These are phyloP conservation scores for Neocrepidodera transversa DNA, from an alignment of 2,888 invertebrate genomes.

Conservation along the genomic window DNA sequence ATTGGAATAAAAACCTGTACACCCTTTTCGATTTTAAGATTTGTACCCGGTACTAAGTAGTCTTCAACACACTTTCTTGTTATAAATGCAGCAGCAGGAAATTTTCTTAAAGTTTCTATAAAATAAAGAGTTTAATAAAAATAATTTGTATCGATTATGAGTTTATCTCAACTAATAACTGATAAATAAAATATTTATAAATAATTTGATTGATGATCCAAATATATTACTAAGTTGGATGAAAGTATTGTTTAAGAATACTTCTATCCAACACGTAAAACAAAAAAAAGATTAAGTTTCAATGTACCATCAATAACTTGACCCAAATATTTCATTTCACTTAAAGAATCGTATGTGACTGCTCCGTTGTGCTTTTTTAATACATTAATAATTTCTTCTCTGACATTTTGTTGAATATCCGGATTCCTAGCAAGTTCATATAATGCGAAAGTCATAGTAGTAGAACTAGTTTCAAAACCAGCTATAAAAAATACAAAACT, in stretches of 20 bases:
- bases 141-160: too few species aligned
- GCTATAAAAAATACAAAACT: conserved; percentile 44
- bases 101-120: conserved; percentile 41
- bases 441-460: conserved; percentile 43
- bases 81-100: conserved; percentile 36
- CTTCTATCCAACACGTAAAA: background rate
- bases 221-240: too few species aligned
- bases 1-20: conserved; percentile 36
- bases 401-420: conserved; percentile 39
- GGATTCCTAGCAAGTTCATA: conserved; percentile 38
- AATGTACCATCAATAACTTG: conserved; percentile 44
- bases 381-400: conserved; percentile 38
- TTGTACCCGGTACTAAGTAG: conserved; percentile 36
- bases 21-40: too few species aligned
- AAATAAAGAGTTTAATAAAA: too few species aligned
- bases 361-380: conserved; percentile 36
- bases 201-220: too few species aligned
- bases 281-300: background rate
- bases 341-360: conserved; percentile 43
- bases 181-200: too few species aligned
- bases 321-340: conserved; percentile 43
- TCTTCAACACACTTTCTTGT: conserved; percentile 37
- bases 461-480: conserved; percentile 45
- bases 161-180: too few species aligned
- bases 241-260: too few species aligned